Base-by-base conservation (phyloP, 1,140 invertebrate species). In the Phthorimaea operculella region DNA sequence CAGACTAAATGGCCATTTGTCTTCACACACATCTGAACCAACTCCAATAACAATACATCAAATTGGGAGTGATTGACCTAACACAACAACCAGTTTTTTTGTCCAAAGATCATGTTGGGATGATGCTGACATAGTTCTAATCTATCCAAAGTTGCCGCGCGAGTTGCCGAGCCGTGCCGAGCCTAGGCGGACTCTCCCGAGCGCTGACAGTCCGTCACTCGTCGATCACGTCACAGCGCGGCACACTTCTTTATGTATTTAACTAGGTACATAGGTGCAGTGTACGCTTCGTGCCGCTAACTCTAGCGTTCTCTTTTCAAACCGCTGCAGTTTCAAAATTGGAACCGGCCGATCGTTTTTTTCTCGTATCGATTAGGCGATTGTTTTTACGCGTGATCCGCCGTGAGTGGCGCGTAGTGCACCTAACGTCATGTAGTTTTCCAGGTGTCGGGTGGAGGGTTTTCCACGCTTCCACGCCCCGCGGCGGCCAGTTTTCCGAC, bases 191-290 rank as follows among this genome's bases (percentile, higher is more conserved):
- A 52, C 33, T 17, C 48, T 12, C 12, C 76, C 79, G 79, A 82
- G 51, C 74, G 67, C 17, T 82, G 76, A 82, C 79, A 82, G 74
- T 62, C 71, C 77, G 76, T 82, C 79, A 82, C 70, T 70, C 69
- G 69, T 71, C 75, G 68, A 64, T 79, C 78, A 79, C 70, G 66
- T 79, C 78, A 79, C 70, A 66, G 52, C 67, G 64, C 72, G 72
- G 70, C 70, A 71, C 72, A 77, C 69, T 74, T 72, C 68, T 66
- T 55, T 78, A 77, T 78, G 70, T 78, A 78, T 64, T 72, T 60
- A 64, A 69, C 72, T 78, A 28, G 21, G 21, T 28, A 80, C 74
- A 78, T 80, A 78, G 74, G 72, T 77, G 73, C 73, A 76, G 67
- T 74, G 56, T 63, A 71, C 74, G 66, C 65, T 57, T 63, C 56